Base-by-base conservation (phyloP, 2,888 invertebrate species). In the Luffia ferchaultella region DNA sequence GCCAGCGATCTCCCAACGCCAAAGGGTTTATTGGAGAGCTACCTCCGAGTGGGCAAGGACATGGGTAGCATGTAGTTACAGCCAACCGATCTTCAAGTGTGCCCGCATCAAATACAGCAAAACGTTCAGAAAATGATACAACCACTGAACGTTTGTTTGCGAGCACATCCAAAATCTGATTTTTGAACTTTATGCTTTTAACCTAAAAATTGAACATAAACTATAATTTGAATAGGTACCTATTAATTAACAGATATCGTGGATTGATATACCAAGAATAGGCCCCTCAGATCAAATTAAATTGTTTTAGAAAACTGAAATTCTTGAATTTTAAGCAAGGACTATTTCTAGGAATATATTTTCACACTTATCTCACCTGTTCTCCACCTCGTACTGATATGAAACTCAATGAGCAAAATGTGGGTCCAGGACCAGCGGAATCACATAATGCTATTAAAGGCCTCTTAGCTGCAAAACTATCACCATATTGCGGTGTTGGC, bases 371-470 rank as follows among this genome's bases (percentile, higher is more conserved):
- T n/a, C 64, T 65, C 58, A 89, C 90, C 85, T 91, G 90, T 69
- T 93, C 93, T 50, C 93, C 93, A 53, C 90, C 91, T 66, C 89
- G 87, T 48, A 97, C 85, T 1, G 97, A 97, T 52, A 96, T 86
- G 68, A 96, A 95, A 63, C 90, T 93, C 52, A 95, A 86, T 46
- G 92, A 89, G 74, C 92, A 92, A 67, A 90, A 93, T 52, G 90
- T 90, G 9, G 91, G 89, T 49, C 91, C 90, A 3, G 93, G 89
- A 50, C 91, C 89, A 50, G 91, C 89, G 43, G 92, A 91, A 76
- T 97, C 97, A 70, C 96, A 96, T 63, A 97, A 80, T 12, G 96
- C 96, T 61, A 96, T 90, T 62, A 98, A 84, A 50, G 97, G 97
- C 62, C 97, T 87, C 72, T 93, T 93, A 57, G 89, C 85, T 48